Evolutionary conservation across 2,888 invertebrate species (phyloP), one percentile per base, ranked within the genome.

Genomic region (Meta bourneti): DNA sequence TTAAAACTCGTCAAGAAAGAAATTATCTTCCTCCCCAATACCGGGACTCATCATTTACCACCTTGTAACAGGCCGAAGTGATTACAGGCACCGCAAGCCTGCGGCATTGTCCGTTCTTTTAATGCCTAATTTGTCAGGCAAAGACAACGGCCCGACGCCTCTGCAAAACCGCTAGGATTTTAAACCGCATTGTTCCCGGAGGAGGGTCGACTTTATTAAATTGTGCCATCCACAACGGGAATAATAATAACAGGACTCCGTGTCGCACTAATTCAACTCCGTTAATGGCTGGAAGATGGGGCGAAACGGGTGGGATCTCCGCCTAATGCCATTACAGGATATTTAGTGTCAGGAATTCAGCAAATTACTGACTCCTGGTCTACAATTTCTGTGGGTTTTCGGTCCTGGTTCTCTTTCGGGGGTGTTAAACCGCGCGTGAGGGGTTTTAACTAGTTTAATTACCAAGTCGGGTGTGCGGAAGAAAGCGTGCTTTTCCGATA

Each of bases 331-430:
- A 92, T 92, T 92, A 92, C 80, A n/a, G 84, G 80, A 85, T 89
- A 92, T 92, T 92, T 92, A 92, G 88, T 92, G 91, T 92, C 91
- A 89, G 84, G 84, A 92, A 80, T 84, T 89, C 84, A 61, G 75
- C 80, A 89, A 89, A 92, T 92, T 92, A 92, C 75, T 51, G 80
- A 84, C 80, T 84, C 70, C 82, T n/a, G 34, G 84, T 84, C 78
- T 61, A 75, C 84, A 83, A 91, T 91, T 91, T 88, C 82, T 54
- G 84, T 75, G 84, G 78, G 72, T 61, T 74, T 84, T 82, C 84
- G 16, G 81, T 70, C 20, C 78, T 79, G 70, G 34, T 54, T 34
- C 79, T 69, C 81, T 75, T 81, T 88, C 81, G 69, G 54, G 75
- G 51, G 61, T 51, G 49, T 61, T 77, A 54, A 71, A 54, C 52